Base-by-base conservation (phyloP, 2,888 invertebrate species). In the Scaeva pyrastri region DNA sequence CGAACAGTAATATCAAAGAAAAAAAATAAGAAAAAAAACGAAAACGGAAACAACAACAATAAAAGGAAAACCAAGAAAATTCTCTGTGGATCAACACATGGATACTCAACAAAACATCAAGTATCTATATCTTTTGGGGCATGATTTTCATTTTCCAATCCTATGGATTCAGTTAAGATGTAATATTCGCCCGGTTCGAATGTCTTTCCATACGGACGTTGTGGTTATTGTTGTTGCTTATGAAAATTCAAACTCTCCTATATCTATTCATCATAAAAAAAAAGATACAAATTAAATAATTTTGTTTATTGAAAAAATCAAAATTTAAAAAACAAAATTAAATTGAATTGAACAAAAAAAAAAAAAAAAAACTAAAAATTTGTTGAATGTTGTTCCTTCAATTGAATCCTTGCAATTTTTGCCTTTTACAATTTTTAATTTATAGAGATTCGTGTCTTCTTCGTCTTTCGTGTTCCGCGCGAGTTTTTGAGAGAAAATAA, bases 181-280 rank as follows among this genome's bases (percentile, higher is more conserved):
- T 91, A 90, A 90, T 90, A 89, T 91, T 91, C 90, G 90, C 90
- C 90, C 90, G 90, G 90, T 90, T 89, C 91, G 90, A 90, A 91
- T 90, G 91, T 91, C 90, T 91, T 88, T 88, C 89, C 89, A 88
- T 89, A 89, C 90, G 90, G 82, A 86, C 26, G 21, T 72, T 68
- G 75, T 72, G 16, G 43, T 66, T 8, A 48, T 48, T 48, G 66
- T 66, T 43, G 48, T 66, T 31, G 66, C 66, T 66, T 48, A 36
- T 48, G 31, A 66, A 52, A 68, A 41, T 31, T 31, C 31, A 52
- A 68, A 60, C 39, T 41, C 21, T 68, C 52, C 50, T 56, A 2
- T 74, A 55, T 58, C 43, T 81, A 36, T 71, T 21, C 56, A 26
- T 14, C 41, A 26, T 12, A 41, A 71, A 23, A 11, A 23, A 66